Evolutionary conservation across 2,113 vertebrate species (phyloP).

Genomic region (Edolisoma coerulescens): DNA sequence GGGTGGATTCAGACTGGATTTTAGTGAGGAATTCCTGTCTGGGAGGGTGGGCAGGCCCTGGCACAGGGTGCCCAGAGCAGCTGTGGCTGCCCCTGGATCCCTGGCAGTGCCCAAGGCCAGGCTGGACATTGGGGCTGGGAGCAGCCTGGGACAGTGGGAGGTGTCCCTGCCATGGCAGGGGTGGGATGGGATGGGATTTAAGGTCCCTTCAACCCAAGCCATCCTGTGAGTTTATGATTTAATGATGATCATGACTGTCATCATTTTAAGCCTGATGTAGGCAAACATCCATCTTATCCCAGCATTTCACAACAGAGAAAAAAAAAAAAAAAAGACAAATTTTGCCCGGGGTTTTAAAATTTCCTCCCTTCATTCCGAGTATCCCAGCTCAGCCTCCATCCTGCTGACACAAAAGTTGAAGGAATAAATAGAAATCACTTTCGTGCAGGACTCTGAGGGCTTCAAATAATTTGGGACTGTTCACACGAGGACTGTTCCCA

Average conservation of each 20-base stretch:
- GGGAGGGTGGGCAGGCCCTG: neutral
- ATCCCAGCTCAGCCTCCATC: neutral
- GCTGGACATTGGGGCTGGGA: neutral
- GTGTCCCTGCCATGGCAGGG: neutral
- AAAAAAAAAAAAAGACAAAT: neutral
- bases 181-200: accelerated
- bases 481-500: neutral
- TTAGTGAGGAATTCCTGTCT: neutral
- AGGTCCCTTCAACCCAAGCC: neutral
- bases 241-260: accelerated
- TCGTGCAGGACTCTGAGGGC: neutral
- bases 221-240: neutral
- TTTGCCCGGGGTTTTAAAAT: neutral
- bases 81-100: neutral
- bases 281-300: neutral
- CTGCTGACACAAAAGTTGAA: neutral
- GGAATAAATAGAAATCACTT: neutral
- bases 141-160: neutral
- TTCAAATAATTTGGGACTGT: neutral
- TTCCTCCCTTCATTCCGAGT: neutral
- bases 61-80: neutral
- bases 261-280: neutral
- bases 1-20: neutral
- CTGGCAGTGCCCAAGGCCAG: neutral
- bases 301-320: neutral